phyloP scores from a whole-genome alignment of 2,888 invertebrate species.

The Trichacis sp. region DNA sequence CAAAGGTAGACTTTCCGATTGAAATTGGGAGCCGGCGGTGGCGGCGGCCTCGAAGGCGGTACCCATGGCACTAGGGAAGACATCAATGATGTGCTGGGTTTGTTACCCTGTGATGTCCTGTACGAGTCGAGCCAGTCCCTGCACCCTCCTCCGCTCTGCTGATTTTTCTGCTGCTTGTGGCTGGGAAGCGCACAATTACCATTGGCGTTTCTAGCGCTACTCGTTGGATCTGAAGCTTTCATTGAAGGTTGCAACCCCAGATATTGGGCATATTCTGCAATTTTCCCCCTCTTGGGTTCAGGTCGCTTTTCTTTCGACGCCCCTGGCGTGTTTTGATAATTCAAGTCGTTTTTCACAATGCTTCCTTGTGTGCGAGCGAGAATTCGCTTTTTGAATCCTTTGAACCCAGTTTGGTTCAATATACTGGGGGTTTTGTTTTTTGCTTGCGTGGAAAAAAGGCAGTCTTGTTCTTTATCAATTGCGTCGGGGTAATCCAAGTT shows the following conservation, averaged over 20 bases:
- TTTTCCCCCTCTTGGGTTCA: conserved; percentile 56
- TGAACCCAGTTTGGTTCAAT: conserved; percentile 54
- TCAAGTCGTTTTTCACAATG: too few species aligned
- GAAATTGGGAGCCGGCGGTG: conserved; percentile 47
- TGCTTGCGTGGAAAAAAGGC: not conserved
- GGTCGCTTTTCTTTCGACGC: conserved; percentile 46
- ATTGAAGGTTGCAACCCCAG: conserved; percentile 73
- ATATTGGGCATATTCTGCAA: conserved; percentile 78
- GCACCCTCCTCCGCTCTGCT: too few species aligned
- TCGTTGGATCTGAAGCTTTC: too few species aligned
- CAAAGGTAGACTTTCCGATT: conserved; percentile 83
- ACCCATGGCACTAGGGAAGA: too few species aligned
- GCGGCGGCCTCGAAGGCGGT: too few species aligned
- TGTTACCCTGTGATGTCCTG: too few species aligned
- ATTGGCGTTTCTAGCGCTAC: conserved; percentile 61
- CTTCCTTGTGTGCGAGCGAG: conserved; percentile 57
- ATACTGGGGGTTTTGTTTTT: conserved; percentile 30
- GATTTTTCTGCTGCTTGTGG: too few species aligned
- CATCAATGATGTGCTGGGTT: too few species aligned
- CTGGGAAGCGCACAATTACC: conserved; percentile 63
- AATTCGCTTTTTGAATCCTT: conserved; percentile 62
- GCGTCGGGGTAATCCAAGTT: too few species aligned
- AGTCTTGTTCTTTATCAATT: not conserved
- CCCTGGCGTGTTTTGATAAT: too few species aligned
- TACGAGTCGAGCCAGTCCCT: too few species aligned